These are phyloP conservation scores for Remorina albescens DNA, from an alignment of 2,797 vertebrate species.

Conservation along the genomic window DNA sequence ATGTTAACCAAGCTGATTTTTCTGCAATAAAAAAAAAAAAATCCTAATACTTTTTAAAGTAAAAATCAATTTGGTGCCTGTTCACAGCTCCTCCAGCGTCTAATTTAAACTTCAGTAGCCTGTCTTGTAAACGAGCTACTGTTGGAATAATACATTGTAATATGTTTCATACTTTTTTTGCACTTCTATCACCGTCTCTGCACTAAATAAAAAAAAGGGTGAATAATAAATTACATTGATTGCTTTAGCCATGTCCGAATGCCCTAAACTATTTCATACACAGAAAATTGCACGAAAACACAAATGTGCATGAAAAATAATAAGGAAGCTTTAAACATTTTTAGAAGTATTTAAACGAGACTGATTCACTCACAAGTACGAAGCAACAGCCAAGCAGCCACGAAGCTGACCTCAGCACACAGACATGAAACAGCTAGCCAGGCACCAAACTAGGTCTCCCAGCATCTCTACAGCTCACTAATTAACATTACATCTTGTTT, in stretches of 20 bases:
- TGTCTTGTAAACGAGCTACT: not conserved
- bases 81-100: conserved; percentile 14
- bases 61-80: conserved; percentile 15
- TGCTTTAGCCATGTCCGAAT: conserved; percentile 1
- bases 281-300: conserved; percentile 9
- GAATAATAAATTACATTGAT: no score
- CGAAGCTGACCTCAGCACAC: not conserved
- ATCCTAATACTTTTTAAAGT: conserved; percentile 31
- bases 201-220: no score
- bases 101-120: not conserved
- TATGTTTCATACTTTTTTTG: no score
- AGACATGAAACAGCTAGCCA: not conserved
- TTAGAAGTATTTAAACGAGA: not conserved
- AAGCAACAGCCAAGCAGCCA: not conserved
- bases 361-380: no score
- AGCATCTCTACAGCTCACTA: not conserved
- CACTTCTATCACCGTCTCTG: no score
- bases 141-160: conserved; percentile 30
- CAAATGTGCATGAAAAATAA: conserved; percentile 6
- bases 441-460: not conserved
- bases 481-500: not conserved
- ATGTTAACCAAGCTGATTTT: conserved; percentile 25
- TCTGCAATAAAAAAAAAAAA: conserved; percentile 45
- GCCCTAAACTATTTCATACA: conserved; percentile 5
- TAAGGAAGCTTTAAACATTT: not conserved